Evolutionary conservation across 2,888 invertebrate species (phyloP), one percentile per base, ranked within the genome.

Genomic region (Plagodis dolabraria): DNA sequence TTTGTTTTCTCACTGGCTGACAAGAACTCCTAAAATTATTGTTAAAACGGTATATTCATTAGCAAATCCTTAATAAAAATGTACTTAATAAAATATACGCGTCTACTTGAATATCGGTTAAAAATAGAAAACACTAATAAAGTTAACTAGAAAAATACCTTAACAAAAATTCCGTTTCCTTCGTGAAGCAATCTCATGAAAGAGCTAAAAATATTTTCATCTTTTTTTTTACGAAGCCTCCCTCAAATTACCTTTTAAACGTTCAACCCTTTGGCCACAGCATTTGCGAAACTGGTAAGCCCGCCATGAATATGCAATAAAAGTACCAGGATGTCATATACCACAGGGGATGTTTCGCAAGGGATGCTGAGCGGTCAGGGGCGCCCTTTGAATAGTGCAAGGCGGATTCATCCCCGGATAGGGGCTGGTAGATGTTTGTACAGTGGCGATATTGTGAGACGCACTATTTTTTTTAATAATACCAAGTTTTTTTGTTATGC

Each of bases 271-370:
- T 57, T 66, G 57, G 62, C 68, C 57, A 45, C 56, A 71, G 72
- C 60, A 72, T 77, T 84, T 87, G 90, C 89, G 70, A 90, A 90
- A 86, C 78, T 65, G 65, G 71, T 77, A 80, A 80, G 78, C 73
- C 73, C 59, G 69, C 78, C 79, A 87, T 84, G 81, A 90, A 87
- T 91, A 88, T 92, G 92, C 92, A 92, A 92, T 92, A 91, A 89
- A 91, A 80, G 80, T 88, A 92, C 92, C 76, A 91, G 89, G 90
- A 60, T 58, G 60, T 64, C 87, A 92, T 84, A 81, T 68, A 76
- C 62, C 59, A 64, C 47, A 77, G 75, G 77, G 74, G 83, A 79
- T 83, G 79, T 67, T 89, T 90, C 72, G 90, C 89, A 85, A 86
- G 85, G 87, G 87, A 90, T 89, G 89, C 89, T 90, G 90, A 76